A percentile compares a stretch with the other conserved stretches of the same genome.
phyloP scores from a whole-genome alignment of 1,140 invertebrate species.

The Latrodectus geometricus region DNA sequence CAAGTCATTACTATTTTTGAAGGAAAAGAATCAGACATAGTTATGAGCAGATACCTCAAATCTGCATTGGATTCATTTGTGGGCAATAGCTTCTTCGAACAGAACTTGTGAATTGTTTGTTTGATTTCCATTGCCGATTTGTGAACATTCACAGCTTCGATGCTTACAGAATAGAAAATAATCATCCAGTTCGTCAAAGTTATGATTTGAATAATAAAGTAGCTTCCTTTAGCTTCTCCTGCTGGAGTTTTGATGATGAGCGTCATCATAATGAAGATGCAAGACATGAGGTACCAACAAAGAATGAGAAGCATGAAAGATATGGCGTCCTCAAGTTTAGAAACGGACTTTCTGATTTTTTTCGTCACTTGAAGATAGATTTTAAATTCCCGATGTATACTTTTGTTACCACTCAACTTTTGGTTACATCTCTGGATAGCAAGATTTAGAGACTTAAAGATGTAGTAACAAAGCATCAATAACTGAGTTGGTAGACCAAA shows the following conservation, averaged over 20 bases:
- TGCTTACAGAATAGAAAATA: constrained; percentile 22
- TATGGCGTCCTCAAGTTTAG: neutral
- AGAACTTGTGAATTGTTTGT: neutral
- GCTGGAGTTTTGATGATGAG: neutral
- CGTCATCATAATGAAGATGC: constrained; percentile 27
- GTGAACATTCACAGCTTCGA: constrained; percentile 18
- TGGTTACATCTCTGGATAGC: neutral
- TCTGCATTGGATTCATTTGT: neutral
- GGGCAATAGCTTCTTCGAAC: neutral
- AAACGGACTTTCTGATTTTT: neutral
- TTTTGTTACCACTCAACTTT: neutral
- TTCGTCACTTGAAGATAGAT: neutral
- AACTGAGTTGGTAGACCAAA: neutral
- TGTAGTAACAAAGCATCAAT: constrained; percentile 5
- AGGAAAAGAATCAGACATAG: constrained; percentile 1
- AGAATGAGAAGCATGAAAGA: constrained; percentile 1
- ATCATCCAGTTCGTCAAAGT: neutral
- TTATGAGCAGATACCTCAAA: neutral
- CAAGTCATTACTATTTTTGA: constrained; percentile 8
- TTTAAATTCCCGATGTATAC: neutral
- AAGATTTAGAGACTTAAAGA: neutral
- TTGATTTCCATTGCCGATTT: neutral
- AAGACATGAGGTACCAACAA: neutral
- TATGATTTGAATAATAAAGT: neutral
- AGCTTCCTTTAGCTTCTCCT: neutral